These are phyloP conservation scores for Phoebastria nigripes DNA, from an alignment of 2,797 vertebrate genomes.

Conservation along the genomic window DNA sequence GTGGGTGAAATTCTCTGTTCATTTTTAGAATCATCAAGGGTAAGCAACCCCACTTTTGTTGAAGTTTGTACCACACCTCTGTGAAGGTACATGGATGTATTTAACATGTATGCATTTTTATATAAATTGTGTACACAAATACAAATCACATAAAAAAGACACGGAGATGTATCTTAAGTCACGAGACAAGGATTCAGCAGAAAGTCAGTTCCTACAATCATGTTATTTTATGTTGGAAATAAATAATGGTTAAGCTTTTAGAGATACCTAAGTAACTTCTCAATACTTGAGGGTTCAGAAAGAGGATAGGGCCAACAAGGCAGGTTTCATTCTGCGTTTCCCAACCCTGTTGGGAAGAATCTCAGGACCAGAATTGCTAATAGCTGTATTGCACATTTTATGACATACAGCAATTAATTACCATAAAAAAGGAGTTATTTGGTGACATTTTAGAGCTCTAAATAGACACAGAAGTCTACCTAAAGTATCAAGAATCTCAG, in stretches of 20 bases:
- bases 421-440: background rate
- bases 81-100: background rate
- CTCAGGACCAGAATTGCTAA: background rate
- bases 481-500: background rate
- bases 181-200: background rate
- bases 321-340: background rate
- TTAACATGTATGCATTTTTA: background rate
- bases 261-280: background rate
- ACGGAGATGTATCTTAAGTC: fast-evolving
- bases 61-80: background rate
- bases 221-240: background rate
- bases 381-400: background rate
- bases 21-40: background rate
- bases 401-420: background rate
- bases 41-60: background rate
- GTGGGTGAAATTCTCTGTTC: background rate
- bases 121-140: background rate
- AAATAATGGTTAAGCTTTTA: background rate
- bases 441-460: conserved; percentile 4
- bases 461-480: background rate
- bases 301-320: background rate
- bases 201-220: background rate
- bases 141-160: background rate
- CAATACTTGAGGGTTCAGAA: background rate
- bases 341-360: background rate